phyloP scores from a whole-genome alignment of 2,113 vertebrate species.

The Danionella cerebrum region DNA sequence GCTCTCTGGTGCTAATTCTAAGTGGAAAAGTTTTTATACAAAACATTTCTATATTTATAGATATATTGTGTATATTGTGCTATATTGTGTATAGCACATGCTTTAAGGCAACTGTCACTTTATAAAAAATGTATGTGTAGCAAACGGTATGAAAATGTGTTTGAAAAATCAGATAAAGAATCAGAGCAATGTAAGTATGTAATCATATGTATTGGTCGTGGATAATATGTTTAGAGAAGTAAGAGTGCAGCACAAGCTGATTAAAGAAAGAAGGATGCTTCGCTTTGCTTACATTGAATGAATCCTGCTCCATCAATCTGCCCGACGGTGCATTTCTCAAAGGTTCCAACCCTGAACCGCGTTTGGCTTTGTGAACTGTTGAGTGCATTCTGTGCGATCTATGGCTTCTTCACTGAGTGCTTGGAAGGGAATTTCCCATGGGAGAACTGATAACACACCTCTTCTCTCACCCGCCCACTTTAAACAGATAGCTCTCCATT shows the following conservation, averaged over 20 bases:
- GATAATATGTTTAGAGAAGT: not conserved
- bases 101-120: no score
- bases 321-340: not conserved
- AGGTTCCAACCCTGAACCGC: not conserved
- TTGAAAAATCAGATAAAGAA: no score
- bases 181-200: no score
- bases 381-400: not conserved
- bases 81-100: no score
- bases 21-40: no score
- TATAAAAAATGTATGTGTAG: no score
- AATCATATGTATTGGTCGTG: no score
- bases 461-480: conserved; percentile 1
- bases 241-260: not conserved
- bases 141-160: no score
- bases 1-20: no score
- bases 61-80: no score
- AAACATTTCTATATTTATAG: no score
- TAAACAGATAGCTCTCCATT: not conserved
- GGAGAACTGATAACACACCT: conserved; percentile 8
- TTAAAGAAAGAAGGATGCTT: not conserved
- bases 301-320: not conserved
- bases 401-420: not conserved
- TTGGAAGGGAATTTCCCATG: conserved; percentile 18
- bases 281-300: not conserved
- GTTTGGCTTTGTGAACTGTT: not conserved